Percentiles rank a stretch among this genome's conserved stretches.
Evolutionary conservation across 2,888 invertebrate genomes (phyloP).

Genomic region (Hemaris fuciformis): DNA sequence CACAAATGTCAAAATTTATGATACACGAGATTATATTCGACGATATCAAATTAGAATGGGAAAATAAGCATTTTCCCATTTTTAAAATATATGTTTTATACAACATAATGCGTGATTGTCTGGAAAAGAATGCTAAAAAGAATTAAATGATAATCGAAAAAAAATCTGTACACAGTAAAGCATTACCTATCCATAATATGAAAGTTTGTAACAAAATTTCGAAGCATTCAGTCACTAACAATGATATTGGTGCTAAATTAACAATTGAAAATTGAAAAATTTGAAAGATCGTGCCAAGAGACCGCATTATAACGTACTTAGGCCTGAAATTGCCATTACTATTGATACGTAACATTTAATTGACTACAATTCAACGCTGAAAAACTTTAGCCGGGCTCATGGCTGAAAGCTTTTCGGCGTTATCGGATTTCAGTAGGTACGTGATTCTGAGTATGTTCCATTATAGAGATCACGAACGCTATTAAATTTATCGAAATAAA

Average conservation of each 20-base stretch:
- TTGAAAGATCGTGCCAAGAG: not conserved
- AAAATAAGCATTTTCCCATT: too few relatives aligned
- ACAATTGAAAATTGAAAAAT: not conserved
- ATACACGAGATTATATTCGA: too few relatives aligned
- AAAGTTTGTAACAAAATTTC: constrained; percentile 1
- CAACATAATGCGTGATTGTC: too few relatives aligned
- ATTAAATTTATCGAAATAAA: not conserved
- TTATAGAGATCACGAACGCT: not conserved
- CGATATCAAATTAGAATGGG: too few relatives aligned
- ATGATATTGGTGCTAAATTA: not conserved
- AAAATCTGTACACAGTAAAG: not conserved
- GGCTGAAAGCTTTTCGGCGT: constrained; percentile 74
- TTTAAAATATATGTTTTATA: too few relatives aligned
- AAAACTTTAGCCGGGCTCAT: constrained; percentile 79
- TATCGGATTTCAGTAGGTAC: constrained; percentile 35
- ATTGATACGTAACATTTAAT: constrained; percentile 39
- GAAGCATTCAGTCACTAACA: not conserved
- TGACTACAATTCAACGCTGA: constrained; percentile 65
- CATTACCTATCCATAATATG: too few relatives aligned
- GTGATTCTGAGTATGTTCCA: constrained; percentile 32
- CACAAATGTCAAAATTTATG: too few relatives aligned
- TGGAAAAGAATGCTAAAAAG: too few relatives aligned
- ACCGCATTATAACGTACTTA: constrained; percentile 24
- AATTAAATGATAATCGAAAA: too few relatives aligned
- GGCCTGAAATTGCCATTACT: constrained; percentile 35